Percentiles rank a stretch among this genome's conserved stretches.
Evolutionary conservation across 2,797 vertebrate species (phyloP).

Genomic region (Halcyon badia): DNA sequence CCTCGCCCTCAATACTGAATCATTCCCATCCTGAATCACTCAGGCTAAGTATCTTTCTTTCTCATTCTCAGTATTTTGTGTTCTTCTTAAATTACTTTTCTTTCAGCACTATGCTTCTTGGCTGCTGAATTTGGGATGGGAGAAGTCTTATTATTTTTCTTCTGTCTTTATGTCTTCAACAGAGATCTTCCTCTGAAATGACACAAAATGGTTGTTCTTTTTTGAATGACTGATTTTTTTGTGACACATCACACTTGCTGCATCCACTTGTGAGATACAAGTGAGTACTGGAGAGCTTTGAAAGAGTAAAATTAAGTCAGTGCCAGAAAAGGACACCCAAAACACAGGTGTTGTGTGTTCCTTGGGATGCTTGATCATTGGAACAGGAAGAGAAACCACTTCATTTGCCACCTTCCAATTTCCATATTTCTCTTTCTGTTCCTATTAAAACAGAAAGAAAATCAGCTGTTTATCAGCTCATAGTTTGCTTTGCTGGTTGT

Average conservation of each 20-base stretch:
- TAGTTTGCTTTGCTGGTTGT: slow-evolving; percentile 25
- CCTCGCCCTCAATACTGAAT: background rate
- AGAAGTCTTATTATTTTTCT: background rate
- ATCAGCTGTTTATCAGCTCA: background rate
- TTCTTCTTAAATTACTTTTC: background rate
- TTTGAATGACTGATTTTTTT: background rate
- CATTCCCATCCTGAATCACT: background rate
- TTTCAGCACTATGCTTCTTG: background rate
- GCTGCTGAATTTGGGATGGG: background rate
- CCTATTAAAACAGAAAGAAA: background rate
- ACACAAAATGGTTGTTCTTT: background rate
- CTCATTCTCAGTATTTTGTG: background rate
- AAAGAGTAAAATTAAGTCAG: background rate
- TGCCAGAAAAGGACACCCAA: background rate
- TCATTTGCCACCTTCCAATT: background rate
- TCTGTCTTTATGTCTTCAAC: background rate
- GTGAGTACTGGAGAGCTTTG: background rate
- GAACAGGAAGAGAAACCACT: background rate
- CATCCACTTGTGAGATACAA: background rate
- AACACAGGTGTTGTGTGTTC: background rate
- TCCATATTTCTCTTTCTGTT: background rate
- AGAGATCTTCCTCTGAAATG: background rate
- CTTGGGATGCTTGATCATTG: background rate
- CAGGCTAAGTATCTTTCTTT: background rate
- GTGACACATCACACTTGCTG: background rate